phyloP scores from a whole-genome alignment of 2,888 invertebrate genomes.

The Atethmia centrago region DNA sequence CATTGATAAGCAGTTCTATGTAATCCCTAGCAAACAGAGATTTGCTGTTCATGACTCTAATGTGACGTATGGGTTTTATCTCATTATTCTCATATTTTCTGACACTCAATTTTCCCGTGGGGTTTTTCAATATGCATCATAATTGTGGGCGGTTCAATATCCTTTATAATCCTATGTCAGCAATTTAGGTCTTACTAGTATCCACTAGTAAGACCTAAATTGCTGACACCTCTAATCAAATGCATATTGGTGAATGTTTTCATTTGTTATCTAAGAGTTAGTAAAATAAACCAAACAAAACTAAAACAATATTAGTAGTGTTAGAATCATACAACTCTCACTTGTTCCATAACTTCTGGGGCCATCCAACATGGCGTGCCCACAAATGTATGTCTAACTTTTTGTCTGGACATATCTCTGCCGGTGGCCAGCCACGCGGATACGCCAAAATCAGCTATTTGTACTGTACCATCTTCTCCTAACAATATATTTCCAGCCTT shows the following conservation, averaged over 20 bases:
- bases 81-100: slow-evolving; percentile 5
- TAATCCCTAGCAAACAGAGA: slow-evolving; percentile 30
- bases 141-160: not conserved
- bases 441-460: slow-evolving; percentile 99
- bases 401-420: slow-evolving; percentile 97
- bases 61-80: slow-evolving; percentile 25
- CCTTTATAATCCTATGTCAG: no score
- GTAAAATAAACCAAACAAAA: slow-evolving; percentile 29
- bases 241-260: slow-evolving; percentile 1
- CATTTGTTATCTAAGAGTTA: slow-evolving; percentile 16
- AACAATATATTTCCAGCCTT: slow-evolving; percentile 99
- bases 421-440: slow-evolving; percentile 99
- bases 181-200: no score
- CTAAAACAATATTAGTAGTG: slow-evolving; percentile 42
- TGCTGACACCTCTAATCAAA: not conserved
- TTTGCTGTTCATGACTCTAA: slow-evolving; percentile 3
- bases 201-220: not conserved
- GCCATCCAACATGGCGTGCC: slow-evolving; percentile 99
- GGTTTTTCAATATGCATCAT: not conserved
- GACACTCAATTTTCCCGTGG: not conserved
- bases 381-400: slow-evolving; percentile 99
- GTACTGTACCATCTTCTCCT: slow-evolving; percentile 98
- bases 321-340: slow-evolving; percentile 79
- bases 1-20: slow-evolving; percentile 25
- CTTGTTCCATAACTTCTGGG: slow-evolving; percentile 99